Evolutionary conservation across 2,797 vertebrate species (phyloP).

Genomic region (Pipistrellus kuhlii): DNA sequence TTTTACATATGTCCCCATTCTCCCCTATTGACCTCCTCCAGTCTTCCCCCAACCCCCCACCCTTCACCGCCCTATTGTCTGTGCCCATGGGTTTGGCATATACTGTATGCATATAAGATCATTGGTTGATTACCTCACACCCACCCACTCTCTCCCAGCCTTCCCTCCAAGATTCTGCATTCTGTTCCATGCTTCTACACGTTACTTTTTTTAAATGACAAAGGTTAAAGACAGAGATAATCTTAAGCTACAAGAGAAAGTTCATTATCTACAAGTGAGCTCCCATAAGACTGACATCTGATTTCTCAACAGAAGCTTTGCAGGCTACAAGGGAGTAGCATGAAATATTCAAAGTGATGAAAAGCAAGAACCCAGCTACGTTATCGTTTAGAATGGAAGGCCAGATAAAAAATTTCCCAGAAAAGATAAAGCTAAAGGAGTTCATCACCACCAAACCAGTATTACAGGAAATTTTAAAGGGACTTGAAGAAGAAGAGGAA

Average conservation of each 20-base stretch:
- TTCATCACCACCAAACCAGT: background rate
- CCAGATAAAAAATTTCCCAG: background rate
- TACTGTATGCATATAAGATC: too few species aligned
- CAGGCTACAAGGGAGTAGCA: too few species aligned
- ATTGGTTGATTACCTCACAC: too few species aligned
- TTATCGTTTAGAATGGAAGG: background rate
- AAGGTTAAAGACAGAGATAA: background rate
- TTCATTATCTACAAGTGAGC: background rate
- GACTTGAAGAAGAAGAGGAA: background rate
- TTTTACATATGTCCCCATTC: too few species aligned
- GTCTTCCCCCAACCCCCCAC: too few species aligned
- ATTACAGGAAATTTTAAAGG: background rate
- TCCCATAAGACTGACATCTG: background rate
- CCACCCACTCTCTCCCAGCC: too few species aligned
- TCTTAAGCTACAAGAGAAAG: background rate
- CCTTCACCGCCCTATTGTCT: too few species aligned
- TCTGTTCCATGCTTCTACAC: too few species aligned
- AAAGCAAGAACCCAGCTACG: background rate
- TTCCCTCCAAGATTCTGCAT: too few species aligned
- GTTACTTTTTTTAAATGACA: background rate
- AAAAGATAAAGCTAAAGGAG: background rate
- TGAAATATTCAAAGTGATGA: background rate
- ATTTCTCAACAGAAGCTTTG: background rate
- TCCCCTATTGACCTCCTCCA: too few species aligned
- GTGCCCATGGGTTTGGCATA: too few species aligned